Evolutionary conservation across 2,113 vertebrate species (phyloP), one percentile per base, ranked within the genome.

Genomic region (Aphelocoma coerulescens): DNA sequence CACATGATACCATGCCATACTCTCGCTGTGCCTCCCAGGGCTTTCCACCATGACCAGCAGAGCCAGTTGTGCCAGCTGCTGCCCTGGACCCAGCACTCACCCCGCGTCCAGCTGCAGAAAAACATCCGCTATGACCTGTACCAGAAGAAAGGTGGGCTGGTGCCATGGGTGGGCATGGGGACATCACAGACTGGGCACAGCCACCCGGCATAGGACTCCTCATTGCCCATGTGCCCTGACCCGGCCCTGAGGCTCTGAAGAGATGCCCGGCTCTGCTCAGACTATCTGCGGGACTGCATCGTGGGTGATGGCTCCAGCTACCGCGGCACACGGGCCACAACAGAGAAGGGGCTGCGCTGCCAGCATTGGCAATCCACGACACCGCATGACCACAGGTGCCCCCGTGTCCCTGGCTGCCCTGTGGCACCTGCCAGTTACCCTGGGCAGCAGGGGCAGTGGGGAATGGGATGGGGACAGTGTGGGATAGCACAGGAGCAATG

Each of bases 351-450:
- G 9, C 97, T 98, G 94, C 98, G 76, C 75, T 99, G 99, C 92
- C 99, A 99, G 76, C 98, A 95, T 41, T 99, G 99, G 99, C 98
- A 96, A 91, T 98, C 98, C 75, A 99, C 97, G 19, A 99, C 99
- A 44, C 99, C 99, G 28, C 99, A 99, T 8, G 99, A 99, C 67
- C 99, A 99, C 98, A 99, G 98, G 99, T 99, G 93, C 61, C 91
- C 57, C 86, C 0, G 0, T 46, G 59, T 86, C 87, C 61, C 77
- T 11, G 1, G 30, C 68, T 91, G 65, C 48, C 35, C 79, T 0
- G 0, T 6, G 30, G 69, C 48, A 61, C 48, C 48, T 1, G 2
- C 21, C 8, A 4, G 43, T 67, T 44, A 32, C 44, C 43, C 43
- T 30, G 74, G 69, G 58, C 71, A 67, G 78, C 13, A 4, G 46